phyloP scores from a whole-genome alignment of 2,113 vertebrate species.

The Felis chaus region DNA sequence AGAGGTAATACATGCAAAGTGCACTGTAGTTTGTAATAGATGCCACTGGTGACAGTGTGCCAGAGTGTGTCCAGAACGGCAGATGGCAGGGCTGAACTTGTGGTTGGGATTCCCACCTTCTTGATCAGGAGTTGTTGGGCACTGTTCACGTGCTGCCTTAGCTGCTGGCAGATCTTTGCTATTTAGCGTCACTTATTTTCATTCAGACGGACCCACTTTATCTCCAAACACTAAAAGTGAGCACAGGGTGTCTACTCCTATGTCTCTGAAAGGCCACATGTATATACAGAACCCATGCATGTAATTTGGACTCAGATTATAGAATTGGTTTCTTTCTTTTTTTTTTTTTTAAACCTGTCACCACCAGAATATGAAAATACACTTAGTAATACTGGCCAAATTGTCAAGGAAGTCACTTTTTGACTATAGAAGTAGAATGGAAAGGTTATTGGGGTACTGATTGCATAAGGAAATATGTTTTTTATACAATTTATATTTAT shows the following conservation, averaged over 20 bases:
- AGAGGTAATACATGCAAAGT: background rate
- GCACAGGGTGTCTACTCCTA: background rate
- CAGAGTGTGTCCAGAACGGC: background rate
- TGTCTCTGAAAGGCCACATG: background rate
- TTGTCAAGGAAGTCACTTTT: background rate
- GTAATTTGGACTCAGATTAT: background rate
- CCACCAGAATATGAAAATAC: background rate
- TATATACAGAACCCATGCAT: background rate
- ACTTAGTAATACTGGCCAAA: background rate
- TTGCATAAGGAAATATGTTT: background rate
- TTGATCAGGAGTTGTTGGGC: background rate
- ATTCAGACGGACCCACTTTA: background rate
- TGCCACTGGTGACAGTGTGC: background rate
- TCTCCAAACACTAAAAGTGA: background rate
- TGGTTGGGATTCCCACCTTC: background rate
- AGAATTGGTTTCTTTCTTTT: background rate
- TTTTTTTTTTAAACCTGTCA: background rate
- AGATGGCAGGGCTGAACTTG: background rate
- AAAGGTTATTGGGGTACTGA: background rate
- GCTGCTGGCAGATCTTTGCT: background rate
- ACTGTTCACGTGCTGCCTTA: accelerated
- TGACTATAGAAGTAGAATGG: background rate
- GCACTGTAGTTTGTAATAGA: background rate
- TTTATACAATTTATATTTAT: background rate
- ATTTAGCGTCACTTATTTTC: background rate